These are phyloP conservation scores for Malurus cyaneus DNA, from an alignment of 2,113 vertebrate genomes.

Conservation along the genomic window DNA sequence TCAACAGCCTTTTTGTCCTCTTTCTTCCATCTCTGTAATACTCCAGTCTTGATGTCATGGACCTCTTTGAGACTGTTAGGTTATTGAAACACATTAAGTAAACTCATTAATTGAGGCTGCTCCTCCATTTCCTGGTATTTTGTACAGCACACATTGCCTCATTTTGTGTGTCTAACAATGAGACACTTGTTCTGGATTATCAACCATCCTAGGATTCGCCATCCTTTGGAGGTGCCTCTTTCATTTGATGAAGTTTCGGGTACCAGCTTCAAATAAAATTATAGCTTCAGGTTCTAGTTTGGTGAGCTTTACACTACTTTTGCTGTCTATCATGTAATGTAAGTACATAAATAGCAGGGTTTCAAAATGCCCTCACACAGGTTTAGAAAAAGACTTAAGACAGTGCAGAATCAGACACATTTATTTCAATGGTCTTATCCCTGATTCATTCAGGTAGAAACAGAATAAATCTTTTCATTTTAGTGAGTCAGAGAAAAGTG, in stretches of 20 bases:
- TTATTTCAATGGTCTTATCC: background rate
- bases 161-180: background rate
- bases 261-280: background rate
- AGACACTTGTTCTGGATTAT: background rate
- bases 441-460: background rate
- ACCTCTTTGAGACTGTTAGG: background rate
- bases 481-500: background rate
- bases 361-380: background rate
- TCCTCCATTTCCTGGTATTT: background rate
- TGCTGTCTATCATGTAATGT: background rate
- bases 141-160: background rate
- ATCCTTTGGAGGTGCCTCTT: background rate
- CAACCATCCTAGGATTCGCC: background rate
- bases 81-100: background rate
- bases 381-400: background rate
- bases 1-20: background rate
- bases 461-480: background rate
- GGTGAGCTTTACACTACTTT: background rate
- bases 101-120: background rate
- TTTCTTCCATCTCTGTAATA: background rate
- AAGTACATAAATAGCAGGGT: background rate
- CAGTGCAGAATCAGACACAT: background rate
- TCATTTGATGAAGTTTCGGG: background rate
- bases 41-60: background rate
- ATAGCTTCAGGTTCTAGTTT: background rate